Base-by-base conservation (phyloP, 2,797 vertebrate species). In the Hemitrygon akajei region DNA sequence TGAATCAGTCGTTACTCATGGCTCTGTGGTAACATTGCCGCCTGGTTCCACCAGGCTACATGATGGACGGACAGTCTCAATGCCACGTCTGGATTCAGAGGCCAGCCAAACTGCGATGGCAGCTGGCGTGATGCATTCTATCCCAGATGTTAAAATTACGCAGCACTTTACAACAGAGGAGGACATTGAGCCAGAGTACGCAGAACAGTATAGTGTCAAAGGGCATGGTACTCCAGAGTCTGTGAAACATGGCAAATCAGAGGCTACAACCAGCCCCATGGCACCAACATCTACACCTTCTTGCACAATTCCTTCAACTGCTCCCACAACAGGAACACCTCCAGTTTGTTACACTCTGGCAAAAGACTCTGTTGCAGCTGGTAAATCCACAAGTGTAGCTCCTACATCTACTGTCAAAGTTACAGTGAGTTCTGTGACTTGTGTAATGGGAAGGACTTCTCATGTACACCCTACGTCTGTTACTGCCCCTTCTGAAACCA, bases 81-180 rank as follows among this genome's bases (percentile, higher is more conserved):
- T 96, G 95, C 84, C 79, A 93, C 93, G 93, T 37, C 94, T 69
- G 93, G 60, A 80, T 93, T 87, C 95, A 93, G 91, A 94, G 5
- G 84, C 94, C 94, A 97, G 97, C 60, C 97, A 97, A 91, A 96
- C 96, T 94, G 95, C 97, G 95, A 96, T 97, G 94, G 96, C 97
- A 95, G 97, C 96, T 95, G 98, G 97, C 94, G 84, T 97, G 94
- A 96, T 98, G 63, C 98, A 98, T 94, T 98, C 98, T 89, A 99
- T 99, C 96, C 99, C 99, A 94, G 98, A 99, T 95, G 98, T 99
- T 94, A 99, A 98, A 96, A 99, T 99, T 96, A 99, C 99, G 34
- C 98, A 99, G 94, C 99, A 99, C 96, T 99, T 99, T 95, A 99
- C 99, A 95, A 96, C 97, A 94, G 99, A 99, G 95, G 97, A 98